These are phyloP conservation scores for Leucophenga maculata DNA, from an alignment of 2,888 invertebrate species.

Conservation along the genomic window DNA sequence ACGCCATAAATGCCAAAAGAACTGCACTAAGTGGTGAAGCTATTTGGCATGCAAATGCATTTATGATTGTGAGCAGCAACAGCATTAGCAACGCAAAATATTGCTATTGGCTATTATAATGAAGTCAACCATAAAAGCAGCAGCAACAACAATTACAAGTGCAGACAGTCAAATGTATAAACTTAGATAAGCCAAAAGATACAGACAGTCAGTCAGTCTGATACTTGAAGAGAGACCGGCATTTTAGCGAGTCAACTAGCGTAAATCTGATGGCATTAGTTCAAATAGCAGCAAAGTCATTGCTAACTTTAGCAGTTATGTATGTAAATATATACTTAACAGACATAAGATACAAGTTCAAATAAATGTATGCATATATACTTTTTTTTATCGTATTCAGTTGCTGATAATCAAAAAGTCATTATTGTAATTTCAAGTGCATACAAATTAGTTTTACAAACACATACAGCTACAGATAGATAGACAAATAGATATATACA, in stretches of 20 bases:
- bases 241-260: background rate
- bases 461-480: conserved; percentile 34
- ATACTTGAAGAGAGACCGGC: background rate
- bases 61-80: too few relatives aligned
- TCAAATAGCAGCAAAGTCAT: background rate
- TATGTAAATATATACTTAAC: too few relatives aligned
- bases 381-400: background rate
- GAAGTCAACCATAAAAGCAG: background rate
- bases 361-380: background rate
- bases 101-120: background rate
- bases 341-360: background rate
- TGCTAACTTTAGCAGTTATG: too few relatives aligned
- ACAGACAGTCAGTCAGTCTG: background rate
- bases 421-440: conserved; percentile 58
- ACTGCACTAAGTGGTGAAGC: background rate
- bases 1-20: background rate
- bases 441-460: conserved; percentile 65
- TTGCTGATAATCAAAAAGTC: conserved; percentile 31
- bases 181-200: background rate
- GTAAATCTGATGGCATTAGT: conserved; percentile 3
- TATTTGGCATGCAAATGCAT: background rate
- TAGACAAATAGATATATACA: conserved; percentile 30
- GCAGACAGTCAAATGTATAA: background rate
- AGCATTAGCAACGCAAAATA: background rate
- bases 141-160: background rate